phyloP scores from a whole-genome alignment of 2,888 invertebrate genomes.

The Cybosia mesomella region DNA sequence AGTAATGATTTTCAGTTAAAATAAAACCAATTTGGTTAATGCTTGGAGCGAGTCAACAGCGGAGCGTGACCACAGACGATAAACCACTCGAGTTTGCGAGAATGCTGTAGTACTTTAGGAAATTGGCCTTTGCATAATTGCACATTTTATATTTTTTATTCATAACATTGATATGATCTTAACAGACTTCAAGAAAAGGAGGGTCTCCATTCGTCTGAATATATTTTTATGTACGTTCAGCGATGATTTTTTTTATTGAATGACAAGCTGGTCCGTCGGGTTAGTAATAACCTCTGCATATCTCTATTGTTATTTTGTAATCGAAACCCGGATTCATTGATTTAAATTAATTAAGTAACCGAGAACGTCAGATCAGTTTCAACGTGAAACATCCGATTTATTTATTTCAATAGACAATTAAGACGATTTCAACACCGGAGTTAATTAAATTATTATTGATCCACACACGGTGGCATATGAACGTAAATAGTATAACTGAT shows the following conservation, averaged over 20 bases:
- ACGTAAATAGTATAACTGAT: neutral
- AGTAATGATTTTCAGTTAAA: constrained; percentile 5
- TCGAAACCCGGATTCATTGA: neutral
- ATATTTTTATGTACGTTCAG: neutral
- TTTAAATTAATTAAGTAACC: neutral
- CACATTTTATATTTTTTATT: neutral
- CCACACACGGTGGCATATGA: neutral
- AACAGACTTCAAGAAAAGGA: neutral
- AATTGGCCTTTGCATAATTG: neutral
- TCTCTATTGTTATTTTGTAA: neutral
- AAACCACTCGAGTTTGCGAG: neutral
- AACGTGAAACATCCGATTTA: neutral
- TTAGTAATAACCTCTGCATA: no score
- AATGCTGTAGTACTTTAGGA: neutral
- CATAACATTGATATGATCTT: neutral
- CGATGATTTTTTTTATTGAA: no score
- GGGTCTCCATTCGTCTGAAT: neutral
- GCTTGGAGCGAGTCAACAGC: constrained; percentile 1
- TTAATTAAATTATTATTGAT: constrained; percentile 7
- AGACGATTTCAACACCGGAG: neutral
- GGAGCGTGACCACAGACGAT: neutral
- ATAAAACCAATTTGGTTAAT: neutral
- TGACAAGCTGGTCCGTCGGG: no score
- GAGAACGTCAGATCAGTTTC: neutral
- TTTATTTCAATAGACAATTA: neutral